phyloP scores from a whole-genome alignment of 2,888 invertebrate genomes.

The Ferdinandea cuprea region DNA sequence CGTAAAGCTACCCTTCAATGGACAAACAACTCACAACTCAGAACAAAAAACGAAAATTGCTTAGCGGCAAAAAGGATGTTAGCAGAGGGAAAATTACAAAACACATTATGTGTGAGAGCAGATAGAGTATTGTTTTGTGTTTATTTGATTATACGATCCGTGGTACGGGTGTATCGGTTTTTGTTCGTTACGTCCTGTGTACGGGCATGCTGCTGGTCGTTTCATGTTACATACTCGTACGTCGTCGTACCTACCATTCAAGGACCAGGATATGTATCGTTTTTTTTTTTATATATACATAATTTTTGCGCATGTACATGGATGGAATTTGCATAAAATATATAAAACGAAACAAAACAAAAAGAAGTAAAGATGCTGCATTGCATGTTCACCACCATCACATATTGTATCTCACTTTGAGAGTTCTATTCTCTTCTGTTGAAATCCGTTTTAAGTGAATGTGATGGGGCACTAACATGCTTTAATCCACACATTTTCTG shows the following conservation, averaged over 20 bases:
- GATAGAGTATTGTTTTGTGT: slow-evolving; percentile 59
- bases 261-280: slow-evolving; percentile 13
- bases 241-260: background rate
- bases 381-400: slow-evolving; percentile 55
- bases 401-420: slow-evolving; percentile 56
- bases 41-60: slow-evolving; percentile 48
- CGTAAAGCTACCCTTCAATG: background rate
- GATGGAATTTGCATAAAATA: slow-evolving; percentile 60
- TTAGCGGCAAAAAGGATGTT: slow-evolving; percentile 43
- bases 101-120: slow-evolving; percentile 41
- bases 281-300: slow-evolving; percentile 17
- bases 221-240: slow-evolving; percentile 43
- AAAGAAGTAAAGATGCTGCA: slow-evolving; percentile 48
- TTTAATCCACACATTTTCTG: slow-evolving; percentile 64
- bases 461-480: slow-evolving; percentile 67
- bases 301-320: slow-evolving; percentile 49
- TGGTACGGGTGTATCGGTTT: slow-evolving; percentile 43
- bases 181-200: slow-evolving; percentile 31
- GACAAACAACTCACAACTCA: too few relatives aligned
- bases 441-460: slow-evolving; percentile 69
- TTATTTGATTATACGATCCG: slow-evolving; percentile 51
- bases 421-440: slow-evolving; percentile 44
- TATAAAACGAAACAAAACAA: slow-evolving; percentile 11
- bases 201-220: slow-evolving; percentile 58
- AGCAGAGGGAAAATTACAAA: slow-evolving; percentile 56